A percentile compares a stretch with the other conserved stretches of the same genome.
phyloP scores from a whole-genome alignment of 1,140 invertebrate genomes.

The Drosophila athabasca region DNA sequence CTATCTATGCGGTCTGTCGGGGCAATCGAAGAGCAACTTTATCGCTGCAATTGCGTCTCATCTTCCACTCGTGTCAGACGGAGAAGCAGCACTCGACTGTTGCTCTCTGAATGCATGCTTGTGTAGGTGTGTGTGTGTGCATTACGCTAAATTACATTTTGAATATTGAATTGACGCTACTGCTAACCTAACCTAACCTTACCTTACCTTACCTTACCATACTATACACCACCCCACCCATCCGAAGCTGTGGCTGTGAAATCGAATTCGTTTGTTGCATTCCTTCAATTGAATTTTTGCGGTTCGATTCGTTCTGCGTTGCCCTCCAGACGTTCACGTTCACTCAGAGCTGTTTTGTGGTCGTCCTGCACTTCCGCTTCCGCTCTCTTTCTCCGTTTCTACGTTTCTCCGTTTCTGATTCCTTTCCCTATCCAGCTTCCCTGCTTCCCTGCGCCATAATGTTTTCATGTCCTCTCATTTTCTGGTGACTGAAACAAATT shows the following conservation, averaged over 20 bases:
- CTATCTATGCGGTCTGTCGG: conserved; percentile 36
- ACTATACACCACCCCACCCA: too few species aligned
- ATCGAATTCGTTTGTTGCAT: conserved; percentile 57
- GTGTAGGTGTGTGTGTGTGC: conserved; percentile 50
- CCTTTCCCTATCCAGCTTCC: too few species aligned
- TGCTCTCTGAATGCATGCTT: conserved; percentile 12
- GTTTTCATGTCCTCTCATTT: conserved; percentile 28
- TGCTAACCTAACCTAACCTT: conserved; percentile 35
- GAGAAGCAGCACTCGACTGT: conserved; percentile 23
- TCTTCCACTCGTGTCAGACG: conserved; percentile 38
- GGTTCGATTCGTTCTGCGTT: conserved; percentile 29
- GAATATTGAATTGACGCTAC: conserved; percentile 75
- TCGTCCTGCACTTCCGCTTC: neutral
- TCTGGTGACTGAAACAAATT: conserved; percentile 45
- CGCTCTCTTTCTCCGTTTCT: neutral
- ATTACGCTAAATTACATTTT: conserved; percentile 82
- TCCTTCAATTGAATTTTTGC: conserved; percentile 71
- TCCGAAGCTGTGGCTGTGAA: conserved; percentile 26
- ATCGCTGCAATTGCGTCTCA: conserved; percentile 72
- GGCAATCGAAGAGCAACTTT: conserved; percentile 64
- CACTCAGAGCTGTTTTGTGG: too few species aligned
- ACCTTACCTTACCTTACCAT: conserved; percentile 19
- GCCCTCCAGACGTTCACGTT: too few species aligned
- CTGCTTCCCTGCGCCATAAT: too few species aligned
- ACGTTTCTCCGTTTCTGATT: neutral